These are phyloP conservation scores for Hedychridium roseum DNA, from an alignment of 2,888 invertebrate genomes.

Conservation along the genomic window DNA sequence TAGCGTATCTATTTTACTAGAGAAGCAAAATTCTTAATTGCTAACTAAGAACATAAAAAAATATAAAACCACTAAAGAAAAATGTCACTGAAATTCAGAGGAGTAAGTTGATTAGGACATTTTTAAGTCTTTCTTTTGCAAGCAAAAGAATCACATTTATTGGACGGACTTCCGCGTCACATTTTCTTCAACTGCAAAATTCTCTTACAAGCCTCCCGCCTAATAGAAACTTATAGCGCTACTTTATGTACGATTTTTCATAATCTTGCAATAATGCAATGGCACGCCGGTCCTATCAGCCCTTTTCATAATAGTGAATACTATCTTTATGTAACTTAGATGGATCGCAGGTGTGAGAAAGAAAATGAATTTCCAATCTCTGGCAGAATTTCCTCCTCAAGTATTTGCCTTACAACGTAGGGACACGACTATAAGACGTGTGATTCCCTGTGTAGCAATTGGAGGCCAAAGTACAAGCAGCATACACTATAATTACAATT, in stretches of 20 bases:
- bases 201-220: slow-evolving; percentile 19
- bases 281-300: too few relatives aligned
- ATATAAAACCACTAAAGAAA: too few relatives aligned
- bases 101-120: too few relatives aligned
- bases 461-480: slow-evolving; percentile 38
- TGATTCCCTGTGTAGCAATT: slow-evolving; percentile 44
- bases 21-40: too few relatives aligned
- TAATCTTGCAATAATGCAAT: slow-evolving; percentile 1
- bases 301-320: too few relatives aligned
- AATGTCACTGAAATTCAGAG: too few relatives aligned
- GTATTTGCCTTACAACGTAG: slow-evolving; percentile 31
- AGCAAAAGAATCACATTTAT: slow-evolving; percentile 28
- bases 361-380: slow-evolving; percentile 22
- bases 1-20: too few relatives aligned
- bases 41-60: too few relatives aligned
- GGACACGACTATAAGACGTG: slow-evolving; percentile 47
- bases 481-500: slow-evolving; percentile 47
- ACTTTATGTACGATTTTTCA: slow-evolving; percentile 70
- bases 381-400: slow-evolving; percentile 19
- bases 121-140: too few relatives aligned
- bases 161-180: slow-evolving; percentile 41
- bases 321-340: too few relatives aligned
- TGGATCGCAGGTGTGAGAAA: too few relatives aligned
- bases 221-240: slow-evolving; percentile 54
- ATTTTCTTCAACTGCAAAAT: slow-evolving; percentile 4